Evolutionary conservation across 2,113 vertebrate species (phyloP).

Genomic region (Dicerorhinus sumatrensis): DNA sequence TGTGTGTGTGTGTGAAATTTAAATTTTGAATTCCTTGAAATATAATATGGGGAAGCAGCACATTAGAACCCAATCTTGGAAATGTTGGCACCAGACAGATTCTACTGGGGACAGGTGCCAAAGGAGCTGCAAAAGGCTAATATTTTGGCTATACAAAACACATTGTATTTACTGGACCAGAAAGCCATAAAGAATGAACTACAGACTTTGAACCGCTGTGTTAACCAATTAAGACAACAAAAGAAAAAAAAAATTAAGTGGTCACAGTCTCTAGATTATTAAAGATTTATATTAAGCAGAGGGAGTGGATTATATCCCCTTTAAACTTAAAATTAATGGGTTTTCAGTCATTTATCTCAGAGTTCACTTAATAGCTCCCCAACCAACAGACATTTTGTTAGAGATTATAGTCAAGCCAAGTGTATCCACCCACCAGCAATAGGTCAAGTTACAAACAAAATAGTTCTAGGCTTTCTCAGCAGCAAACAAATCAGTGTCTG

Average conservation of each 20-base stretch:
- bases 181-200: conserved; percentile 52
- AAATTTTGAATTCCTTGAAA: background rate
- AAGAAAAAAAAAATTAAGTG: conserved; percentile 8
- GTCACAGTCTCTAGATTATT: background rate
- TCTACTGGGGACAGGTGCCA: background rate
- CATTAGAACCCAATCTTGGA: background rate
- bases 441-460: conserved; percentile 61
- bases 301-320: background rate
- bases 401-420: conserved; percentile 32
- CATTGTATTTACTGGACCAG: conserved; percentile 13
- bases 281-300: conserved; percentile 39
- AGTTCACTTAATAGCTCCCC: conserved; percentile 1
- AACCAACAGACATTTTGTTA: background rate
- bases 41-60: background rate
- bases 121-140: background rate
- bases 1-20: background rate
- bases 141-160: background rate
- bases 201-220: background rate
- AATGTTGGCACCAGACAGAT: background rate
- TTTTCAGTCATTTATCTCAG: conserved; percentile 46
- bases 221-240: conserved; percentile 57
- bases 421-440: background rate
- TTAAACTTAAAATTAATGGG: conserved; percentile 13
- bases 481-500: background rate
- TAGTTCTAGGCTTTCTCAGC: conserved; percentile 4